phyloP scores from a whole-genome alignment of 2,888 invertebrate genomes.

The Archips xylosteana region DNA sequence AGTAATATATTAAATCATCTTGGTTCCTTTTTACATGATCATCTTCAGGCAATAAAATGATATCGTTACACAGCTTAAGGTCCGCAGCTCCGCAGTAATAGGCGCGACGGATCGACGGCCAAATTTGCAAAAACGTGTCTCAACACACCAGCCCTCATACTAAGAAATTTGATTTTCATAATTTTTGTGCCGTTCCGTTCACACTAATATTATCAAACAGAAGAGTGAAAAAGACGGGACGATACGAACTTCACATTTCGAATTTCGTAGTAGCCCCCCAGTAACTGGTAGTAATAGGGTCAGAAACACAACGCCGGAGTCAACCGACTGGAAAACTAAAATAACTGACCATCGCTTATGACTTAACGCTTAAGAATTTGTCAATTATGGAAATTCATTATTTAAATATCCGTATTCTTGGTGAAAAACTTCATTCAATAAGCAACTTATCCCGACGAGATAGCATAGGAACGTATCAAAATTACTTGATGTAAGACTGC shows the following conservation, averaged over 20 bases:
- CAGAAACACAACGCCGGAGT: constrained; percentile 45
- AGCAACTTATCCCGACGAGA: no score
- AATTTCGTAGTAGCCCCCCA: no score
- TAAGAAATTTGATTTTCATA: no score
- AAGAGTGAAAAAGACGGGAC: no score
- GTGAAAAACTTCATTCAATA: no score
- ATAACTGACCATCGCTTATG: background rate
- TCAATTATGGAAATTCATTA: no score
- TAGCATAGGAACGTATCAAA: no score
- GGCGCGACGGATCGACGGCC: constrained; percentile 67
- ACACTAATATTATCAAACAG: no score
- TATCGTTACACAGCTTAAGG: constrained; percentile 68
- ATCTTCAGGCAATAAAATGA: constrained; percentile 65
- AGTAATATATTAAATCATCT: constrained; percentile 15
- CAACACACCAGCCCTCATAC: constrained; percentile 46
- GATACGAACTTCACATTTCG: no score
- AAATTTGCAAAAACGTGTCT: constrained; percentile 72
- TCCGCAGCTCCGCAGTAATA: constrained; percentile 61
- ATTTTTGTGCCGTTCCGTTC: no score
- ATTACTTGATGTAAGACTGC: no score
- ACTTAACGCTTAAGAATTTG: background rate
- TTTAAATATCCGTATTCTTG: no score
- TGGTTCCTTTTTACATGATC: constrained; percentile 54
- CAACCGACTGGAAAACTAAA: background rate
- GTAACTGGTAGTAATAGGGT: constrained; percentile 56